Conservation (phyloP, 2,113 vertebrate genomes). For the Sisor rabdophorus region DNA sequence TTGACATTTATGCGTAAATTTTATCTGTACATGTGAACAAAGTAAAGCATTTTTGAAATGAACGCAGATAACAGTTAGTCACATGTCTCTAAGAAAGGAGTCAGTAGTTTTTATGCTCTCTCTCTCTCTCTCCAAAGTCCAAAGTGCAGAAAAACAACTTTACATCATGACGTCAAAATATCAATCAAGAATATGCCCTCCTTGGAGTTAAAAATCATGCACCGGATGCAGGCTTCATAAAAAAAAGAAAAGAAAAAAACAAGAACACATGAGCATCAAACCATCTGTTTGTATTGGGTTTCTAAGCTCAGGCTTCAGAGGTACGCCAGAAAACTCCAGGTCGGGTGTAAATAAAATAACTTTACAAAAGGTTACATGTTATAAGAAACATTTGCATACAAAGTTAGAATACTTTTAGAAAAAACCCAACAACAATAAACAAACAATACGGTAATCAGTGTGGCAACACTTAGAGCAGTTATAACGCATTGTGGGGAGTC, state of each 20-base stretch:
- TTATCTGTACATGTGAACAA: conserved; percentile 9
- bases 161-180: conserved; percentile 19
- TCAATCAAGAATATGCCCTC: background rate
- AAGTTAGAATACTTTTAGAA: conserved; percentile 56
- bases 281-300: background rate
- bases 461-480: conserved; percentile 13
- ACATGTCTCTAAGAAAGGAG: conserved; percentile 22
- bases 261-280: background rate
- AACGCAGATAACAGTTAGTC: conserved; percentile 16
- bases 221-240: conserved; percentile 17
- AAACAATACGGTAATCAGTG: conserved; percentile 41
- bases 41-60: conserved; percentile 18
- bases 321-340: background rate
- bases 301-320: conserved; percentile 13
- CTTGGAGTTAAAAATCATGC: conserved; percentile 13
- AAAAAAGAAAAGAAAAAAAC: background rate
- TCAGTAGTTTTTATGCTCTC: conserved; percentile 5
- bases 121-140: background rate
- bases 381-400: conserved; percentile 52
- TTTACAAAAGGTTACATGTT: background rate
- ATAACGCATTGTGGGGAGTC: conserved; percentile 2
- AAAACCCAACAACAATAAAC: conserved; percentile 21
- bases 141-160: conserved; percentile 8
- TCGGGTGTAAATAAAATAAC: background rate
- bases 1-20: conserved; percentile 15